These are phyloP conservation scores for Dasyprocta punctata DNA, from an alignment of 2,113 vertebrate species.

Conservation along the genomic window DNA sequence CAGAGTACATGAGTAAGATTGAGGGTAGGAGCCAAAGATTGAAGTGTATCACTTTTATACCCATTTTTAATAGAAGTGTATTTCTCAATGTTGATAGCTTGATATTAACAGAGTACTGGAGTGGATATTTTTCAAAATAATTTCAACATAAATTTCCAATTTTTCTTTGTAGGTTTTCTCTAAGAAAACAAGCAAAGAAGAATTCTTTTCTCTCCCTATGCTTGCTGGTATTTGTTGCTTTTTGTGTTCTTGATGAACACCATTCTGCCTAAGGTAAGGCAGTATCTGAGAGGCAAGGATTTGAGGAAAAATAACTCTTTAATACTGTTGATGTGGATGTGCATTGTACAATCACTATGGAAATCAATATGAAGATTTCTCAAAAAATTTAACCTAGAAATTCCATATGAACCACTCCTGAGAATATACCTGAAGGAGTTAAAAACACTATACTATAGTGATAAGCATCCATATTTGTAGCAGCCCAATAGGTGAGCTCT, in stretches of 20 bases:
- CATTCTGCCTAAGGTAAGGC: background rate
- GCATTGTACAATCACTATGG: background rate
- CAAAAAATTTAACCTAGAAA: background rate
- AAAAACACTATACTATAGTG: background rate
- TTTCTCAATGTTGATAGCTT: background rate
- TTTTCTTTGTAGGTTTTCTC: background rate
- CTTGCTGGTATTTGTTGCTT: background rate
- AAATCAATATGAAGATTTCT: background rate
- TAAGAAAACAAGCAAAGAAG: background rate
- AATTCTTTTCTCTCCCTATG: background rate
- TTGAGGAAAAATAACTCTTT: background rate
- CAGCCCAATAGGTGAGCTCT: background rate
- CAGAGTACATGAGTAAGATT: background rate
- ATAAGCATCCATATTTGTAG: background rate
- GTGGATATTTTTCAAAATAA: background rate
- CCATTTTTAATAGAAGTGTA: background rate
- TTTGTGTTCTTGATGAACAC: background rate
- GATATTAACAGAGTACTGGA: background rate
- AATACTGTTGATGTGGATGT: background rate
- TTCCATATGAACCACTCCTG: background rate
- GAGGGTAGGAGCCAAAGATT: background rate
- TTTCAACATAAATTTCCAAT: background rate
- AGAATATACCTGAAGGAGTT: background rate
- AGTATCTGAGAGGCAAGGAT: background rate
- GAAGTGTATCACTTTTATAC: background rate